Evolutionary conservation across 2,888 invertebrate species (phyloP).

Genomic region (Gerris lacustris): DNA sequence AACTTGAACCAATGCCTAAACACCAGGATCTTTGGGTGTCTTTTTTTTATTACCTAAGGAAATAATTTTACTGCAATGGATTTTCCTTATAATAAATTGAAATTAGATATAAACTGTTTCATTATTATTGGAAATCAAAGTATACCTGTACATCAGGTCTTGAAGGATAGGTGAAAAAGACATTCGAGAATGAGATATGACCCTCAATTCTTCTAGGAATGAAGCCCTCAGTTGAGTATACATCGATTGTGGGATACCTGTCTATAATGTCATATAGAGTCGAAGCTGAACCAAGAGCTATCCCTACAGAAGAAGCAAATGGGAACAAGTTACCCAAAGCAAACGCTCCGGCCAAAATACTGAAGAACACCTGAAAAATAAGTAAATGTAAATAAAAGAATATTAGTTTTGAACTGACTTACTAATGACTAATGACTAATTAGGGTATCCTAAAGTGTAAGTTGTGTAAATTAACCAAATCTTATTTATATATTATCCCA

Average conservation of each 20-base stretch:
- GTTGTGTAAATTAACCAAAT: too few relatives aligned
- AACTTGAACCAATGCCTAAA: too few relatives aligned
- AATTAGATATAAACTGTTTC: too few relatives aligned
- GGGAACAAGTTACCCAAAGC: constrained; percentile 72
- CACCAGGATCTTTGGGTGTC: too few relatives aligned
- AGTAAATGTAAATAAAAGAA: too few relatives aligned
- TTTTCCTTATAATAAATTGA: too few relatives aligned
- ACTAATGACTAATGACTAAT: too few relatives aligned
- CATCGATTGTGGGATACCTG: constrained; percentile 59
- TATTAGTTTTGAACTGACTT: too few relatives aligned
- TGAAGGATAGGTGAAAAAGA: constrained; percentile 71
- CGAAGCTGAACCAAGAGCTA: constrained; percentile 64
- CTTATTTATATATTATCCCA: neutral
- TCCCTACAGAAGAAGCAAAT: constrained; percentile 63
- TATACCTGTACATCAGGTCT: constrained; percentile 51
- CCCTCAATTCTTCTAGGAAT: constrained; percentile 49
- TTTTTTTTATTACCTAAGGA: too few relatives aligned
- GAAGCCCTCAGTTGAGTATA: constrained; percentile 49
- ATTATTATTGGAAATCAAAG: too few relatives aligned
- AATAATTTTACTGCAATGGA: too few relatives aligned
- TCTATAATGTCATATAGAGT: constrained; percentile 66
- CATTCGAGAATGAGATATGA: constrained; percentile 56
- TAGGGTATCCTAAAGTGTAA: too few relatives aligned
- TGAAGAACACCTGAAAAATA: constrained; percentile 58
- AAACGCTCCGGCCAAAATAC: constrained; percentile 57